Base-by-base conservation (phyloP, 2,113 vertebrate genomes). In the Fukomys damarensis region DNA sequence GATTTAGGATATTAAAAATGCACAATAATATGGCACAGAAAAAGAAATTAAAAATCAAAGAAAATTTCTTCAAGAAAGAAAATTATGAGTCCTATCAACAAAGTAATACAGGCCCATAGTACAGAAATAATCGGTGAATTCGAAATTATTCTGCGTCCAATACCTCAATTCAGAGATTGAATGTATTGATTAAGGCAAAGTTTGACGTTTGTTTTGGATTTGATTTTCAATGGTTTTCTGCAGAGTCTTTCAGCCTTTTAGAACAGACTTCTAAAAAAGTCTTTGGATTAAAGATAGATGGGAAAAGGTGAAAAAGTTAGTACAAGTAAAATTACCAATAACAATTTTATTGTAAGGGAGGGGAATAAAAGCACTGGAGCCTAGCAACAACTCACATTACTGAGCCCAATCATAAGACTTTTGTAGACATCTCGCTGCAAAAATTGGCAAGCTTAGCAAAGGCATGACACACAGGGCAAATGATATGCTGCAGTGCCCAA, bases 391-490 rank as follows among this genome's bases (percentile, higher is more conserved):
- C 46, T 65, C 59, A 30, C 35, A 17, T 38, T 30, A 28, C 52
- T 63, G n/a, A 92, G 49, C 7, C 32, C 28, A 35, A 88, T 88
- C 49, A 38, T 54, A 92, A 65, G 63, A 63, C 54, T 76, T 86
- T 49, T 0, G 2, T 38, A 43, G 93, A 58, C 65, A 61, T 38
- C 65, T 58, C 0, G 0, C 94, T 76, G 77, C 84, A 80, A 88
- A 92, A 46, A 43, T 59, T 95, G 90, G 77, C 80, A 58, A 46
- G 46, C 49, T 65, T 59, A 87, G 80, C 52, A 91, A 89, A 91
- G 72, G n/a, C 79, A 83, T 68, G 93, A 80, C 89, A 93, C 61
- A 38, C 28, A 74, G 92, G 70, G 77, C 82, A 95, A 93, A 59
- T 46, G 54, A 66, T 41, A 89, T 16, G 84, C 58, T 72, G 49